phyloP scores from a whole-genome alignment of 2,797 vertebrate genomes.

The Crocidura indochinensis region DNA sequence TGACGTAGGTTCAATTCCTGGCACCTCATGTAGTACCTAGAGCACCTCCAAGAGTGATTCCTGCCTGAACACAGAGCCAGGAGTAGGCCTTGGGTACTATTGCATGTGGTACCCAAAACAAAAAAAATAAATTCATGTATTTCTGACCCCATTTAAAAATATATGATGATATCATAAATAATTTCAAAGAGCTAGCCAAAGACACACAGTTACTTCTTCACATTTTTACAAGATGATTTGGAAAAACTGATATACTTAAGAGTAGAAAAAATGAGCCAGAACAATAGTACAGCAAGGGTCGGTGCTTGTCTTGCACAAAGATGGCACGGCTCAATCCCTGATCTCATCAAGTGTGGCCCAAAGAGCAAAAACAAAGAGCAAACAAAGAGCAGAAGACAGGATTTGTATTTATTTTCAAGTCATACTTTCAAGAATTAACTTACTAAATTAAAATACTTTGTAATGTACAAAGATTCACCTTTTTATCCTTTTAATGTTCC shows the following conservation, averaged over 20 bases:
- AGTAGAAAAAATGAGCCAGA: constrained; percentile 34
- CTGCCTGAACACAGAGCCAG: too few species aligned
- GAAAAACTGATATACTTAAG: constrained; percentile 67
- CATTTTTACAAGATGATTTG: constrained; percentile 65
- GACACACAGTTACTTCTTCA: constrained; percentile 39
- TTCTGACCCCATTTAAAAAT: constrained; percentile 72
- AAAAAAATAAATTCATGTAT: constrained; percentile 56
- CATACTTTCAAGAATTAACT: constrained; percentile 59
- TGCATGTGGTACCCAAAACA: too few species aligned
- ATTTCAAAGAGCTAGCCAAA: constrained; percentile 67
- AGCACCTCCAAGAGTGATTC: too few species aligned
- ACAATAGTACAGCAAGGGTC: background rate
- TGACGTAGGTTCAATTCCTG: too few species aligned
- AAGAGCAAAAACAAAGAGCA: too few species aligned
- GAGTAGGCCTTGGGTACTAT: too few species aligned
- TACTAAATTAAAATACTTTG: constrained; percentile 61
- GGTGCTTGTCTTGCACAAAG: background rate
- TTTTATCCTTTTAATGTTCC: constrained; percentile 49
- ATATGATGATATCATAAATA: constrained; percentile 68
- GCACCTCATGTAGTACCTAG: too few species aligned
- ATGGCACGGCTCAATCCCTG: background rate
- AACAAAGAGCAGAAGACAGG: too few species aligned
- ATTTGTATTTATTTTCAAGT: constrained; percentile 65
- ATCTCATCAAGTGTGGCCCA: too few species aligned
- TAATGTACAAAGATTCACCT: constrained; percentile 1